Evolutionary conservation across 2,888 invertebrate species (phyloP).

Genomic region (Cephus pygmeus): DNA sequence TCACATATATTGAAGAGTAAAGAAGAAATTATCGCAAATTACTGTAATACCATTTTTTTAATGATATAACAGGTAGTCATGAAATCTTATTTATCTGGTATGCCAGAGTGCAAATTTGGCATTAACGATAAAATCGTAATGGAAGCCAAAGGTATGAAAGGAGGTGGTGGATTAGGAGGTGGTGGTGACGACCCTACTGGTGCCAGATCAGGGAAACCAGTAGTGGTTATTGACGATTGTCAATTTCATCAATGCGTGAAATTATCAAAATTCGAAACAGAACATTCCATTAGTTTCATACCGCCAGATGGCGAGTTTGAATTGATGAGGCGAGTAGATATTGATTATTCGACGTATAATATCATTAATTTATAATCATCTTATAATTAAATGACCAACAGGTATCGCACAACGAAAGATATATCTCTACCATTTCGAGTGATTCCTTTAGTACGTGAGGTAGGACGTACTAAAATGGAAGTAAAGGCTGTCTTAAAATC

Average conservation of each 20-base stretch:
- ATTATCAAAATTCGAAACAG: slow-evolving; percentile 99
- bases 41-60: background rate
- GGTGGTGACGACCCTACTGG: slow-evolving; percentile 74
- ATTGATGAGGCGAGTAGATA: slow-evolving; percentile 85
- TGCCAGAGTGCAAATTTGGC: slow-evolving; percentile 99
- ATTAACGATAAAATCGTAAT: slow-evolving; percentile 99
- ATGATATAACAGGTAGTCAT: slow-evolving; percentile 80
- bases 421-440: slow-evolving; percentile 99
- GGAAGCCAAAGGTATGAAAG: slow-evolving; percentile 90
- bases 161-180: slow-evolving; percentile 67
- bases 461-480: slow-evolving; percentile 99
- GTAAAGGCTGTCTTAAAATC: slow-evolving; percentile 99
- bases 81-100: slow-evolving; percentile 99
- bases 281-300: slow-evolving; percentile 99
- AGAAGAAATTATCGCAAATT: background rate
- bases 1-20: background rate
- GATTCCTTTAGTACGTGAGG: slow-evolving; percentile 97
- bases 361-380: slow-evolving; percentile 8
- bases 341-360: slow-evolving; percentile 14
- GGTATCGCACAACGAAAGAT: slow-evolving; percentile 99
- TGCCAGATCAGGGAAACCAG: slow-evolving; percentile 94
- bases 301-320: slow-evolving; percentile 99
- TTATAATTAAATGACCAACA: slow-evolving; percentile 51
- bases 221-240: slow-evolving; percentile 99
- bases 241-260: slow-evolving; percentile 99